Evolutionary conservation across 2,797 vertebrate species (phyloP), one percentile per base, ranked within the genome.

Genomic region (Thaleichthys pacificus): DNA sequence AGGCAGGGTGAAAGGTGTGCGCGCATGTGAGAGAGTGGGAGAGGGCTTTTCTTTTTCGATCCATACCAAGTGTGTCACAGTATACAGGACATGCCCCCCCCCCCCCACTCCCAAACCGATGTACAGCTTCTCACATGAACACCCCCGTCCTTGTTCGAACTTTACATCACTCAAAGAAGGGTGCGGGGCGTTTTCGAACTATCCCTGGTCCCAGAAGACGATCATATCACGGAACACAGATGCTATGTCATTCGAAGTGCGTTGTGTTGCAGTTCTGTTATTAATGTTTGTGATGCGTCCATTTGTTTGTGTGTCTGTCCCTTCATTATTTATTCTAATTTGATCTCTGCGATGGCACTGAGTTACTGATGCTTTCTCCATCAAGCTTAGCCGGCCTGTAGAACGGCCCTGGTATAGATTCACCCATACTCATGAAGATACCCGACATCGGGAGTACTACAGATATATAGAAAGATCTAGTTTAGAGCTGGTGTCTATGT

Each of bases 321-420:
- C 70, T 69, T 32, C 35, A 74, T 72, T 84, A 66, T 74, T 75
- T 64, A 57, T 77, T 77, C 72, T 77, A 42, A 79, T 74, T 86
- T 35, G 76, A 9, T 69, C 81, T 69, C 77, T 62, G 72, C 73
- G 67, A 73, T 71, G 58, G 65, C 72, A 68, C 75, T 71, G 49
- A 72, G 69, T 68, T 19, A 67, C 71, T 77, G 38, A 66, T 71
- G 21, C 61, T 70, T 77, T 61, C 1, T 77, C 71, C 54, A 73
- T 71, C 57, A 49, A 22, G 63, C 63, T 63, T 12, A 47, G 2
- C 30, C 24, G n/a, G 61, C 54, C 66, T 22, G 7, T 32, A 30
- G 49, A 66, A 68, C 32, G 21, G n/a, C 32, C 9, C 49, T 32
- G 35, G 19, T 19, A 26, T 54, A 26, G 61, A 58, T 42, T 22